Base-by-base conservation (phyloP, 2,888 invertebrate genomes). In the Drosophila anceps region DNA sequence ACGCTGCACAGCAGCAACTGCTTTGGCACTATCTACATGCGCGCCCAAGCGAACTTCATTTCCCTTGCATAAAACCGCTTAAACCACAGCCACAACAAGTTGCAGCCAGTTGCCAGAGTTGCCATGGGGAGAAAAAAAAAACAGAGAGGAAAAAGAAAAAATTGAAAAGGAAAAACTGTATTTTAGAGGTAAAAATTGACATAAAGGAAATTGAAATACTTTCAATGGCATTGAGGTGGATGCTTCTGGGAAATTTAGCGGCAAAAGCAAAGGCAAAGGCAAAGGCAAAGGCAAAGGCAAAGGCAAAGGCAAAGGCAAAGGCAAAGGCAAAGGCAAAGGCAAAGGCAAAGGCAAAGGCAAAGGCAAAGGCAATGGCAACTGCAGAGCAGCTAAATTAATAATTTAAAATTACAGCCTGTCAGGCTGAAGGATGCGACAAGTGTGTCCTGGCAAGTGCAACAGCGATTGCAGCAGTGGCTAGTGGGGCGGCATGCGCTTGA, bases 161-260 rank as follows among this genome's bases (percentile, higher is more conserved):
- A 15, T 10, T 35, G 27, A 24, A 15, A 13, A 44, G 10, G n/a
- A 37, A 46, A 29, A 27, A 13, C 48, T 18, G 10, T 31, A 53
- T 57, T 15, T 20, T 33, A 13, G 51, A 43, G 15, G 24, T 13
- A 15, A 33, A 31, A 33, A 33, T 31, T 76, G 76, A 66, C 70
- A 54, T 51, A 46, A 43, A 66, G 80, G 80, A 81, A 81, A 81
- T 81, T 79, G 61, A 67, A 57, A 67, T 53, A 33, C 46, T 39
- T n/a, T 46, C 50, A 51, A 15, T 71, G 76, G 50, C 84, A 73
- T 53, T 73, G 79, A 73, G 59, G 57, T 61, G 58, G 20, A 31
- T 35, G 41, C 43, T 57, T 46, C 50, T 61, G 41, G 43, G 4
- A 51, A 51, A 51, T 12, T 31, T 44, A 50, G 37, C 46, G 48